Conservation (phyloP, 53 echinoderm and acorn worm species). For the Zoroaster sp. region DNA sequence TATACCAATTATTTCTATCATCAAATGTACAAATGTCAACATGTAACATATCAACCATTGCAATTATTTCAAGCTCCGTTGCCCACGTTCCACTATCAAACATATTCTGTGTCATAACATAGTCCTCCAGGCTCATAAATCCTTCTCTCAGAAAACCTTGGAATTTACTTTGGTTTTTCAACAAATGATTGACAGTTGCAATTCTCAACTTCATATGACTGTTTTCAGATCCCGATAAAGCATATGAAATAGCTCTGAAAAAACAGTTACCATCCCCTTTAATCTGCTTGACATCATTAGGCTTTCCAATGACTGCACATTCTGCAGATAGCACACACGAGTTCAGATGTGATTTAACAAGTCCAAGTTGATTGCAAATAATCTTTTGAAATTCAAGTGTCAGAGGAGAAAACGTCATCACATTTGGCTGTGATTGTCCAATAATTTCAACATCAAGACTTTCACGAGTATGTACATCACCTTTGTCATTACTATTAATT, state of each 20-base stretch:
- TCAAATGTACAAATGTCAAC: constrained; percentile 49
- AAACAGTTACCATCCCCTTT: constrained; percentile 69
- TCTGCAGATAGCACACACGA: not conserved
- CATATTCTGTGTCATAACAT: constrained; percentile 18
- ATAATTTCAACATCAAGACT: not conserved
- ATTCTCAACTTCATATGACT: constrained; percentile 16
- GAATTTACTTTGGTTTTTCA: not conserved
- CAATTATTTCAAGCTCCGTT: constrained; percentile 43
- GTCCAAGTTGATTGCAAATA: not conserved
- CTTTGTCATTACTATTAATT: not conserved
- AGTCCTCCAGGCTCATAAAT: not conserved
- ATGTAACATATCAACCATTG: constrained; percentile 49
- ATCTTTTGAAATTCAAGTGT: not conserved
- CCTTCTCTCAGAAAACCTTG: not conserved
- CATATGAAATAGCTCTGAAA: constrained; percentile 53
- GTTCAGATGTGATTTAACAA: not conserved
- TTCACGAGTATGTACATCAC: not conserved
- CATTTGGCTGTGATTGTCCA: not conserved
- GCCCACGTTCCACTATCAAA: constrained; percentile 55
- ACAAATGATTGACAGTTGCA: not conserved
- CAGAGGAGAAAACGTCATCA: not conserved
- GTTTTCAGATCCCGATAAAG: constrained; percentile 40
- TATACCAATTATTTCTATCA: constrained; percentile 19
- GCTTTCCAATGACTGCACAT: not conserved
- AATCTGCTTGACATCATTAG: not conserved